phyloP scores from a whole-genome alignment of 2,113 vertebrate genomes.

The Hippolais icterina region DNA sequence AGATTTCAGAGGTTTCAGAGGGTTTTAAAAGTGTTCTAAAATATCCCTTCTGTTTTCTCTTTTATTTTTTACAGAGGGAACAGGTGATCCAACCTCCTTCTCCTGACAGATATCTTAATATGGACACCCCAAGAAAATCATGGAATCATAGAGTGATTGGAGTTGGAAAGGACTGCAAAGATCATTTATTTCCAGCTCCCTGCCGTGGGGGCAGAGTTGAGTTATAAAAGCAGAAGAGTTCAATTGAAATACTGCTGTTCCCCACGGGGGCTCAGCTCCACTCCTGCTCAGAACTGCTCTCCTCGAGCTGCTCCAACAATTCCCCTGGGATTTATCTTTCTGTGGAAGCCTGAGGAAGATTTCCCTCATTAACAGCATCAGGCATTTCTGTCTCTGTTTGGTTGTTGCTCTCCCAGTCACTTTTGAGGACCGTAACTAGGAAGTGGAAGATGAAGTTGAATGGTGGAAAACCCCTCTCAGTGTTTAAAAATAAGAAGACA shows the following conservation, averaged over 20 bases:
- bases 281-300: not conserved
- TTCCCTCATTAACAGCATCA: not conserved
- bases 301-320: fast-evolving
- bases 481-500: not conserved
- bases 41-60: not conserved
- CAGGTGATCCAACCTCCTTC: not conserved
- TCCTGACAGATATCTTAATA: not conserved
- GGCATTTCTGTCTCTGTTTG: not conserved
- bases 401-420: not conserved
- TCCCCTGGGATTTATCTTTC: not conserved
- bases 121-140: not conserved
- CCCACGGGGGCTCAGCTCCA: fast-evolving
- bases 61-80: not conserved
- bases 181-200: not conserved
- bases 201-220: not conserved
- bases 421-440: not conserved
- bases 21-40: not conserved
- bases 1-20: not conserved
- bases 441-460: not conserved
- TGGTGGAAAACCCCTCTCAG: constrained; percentile 16
- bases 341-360: not conserved
- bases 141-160: not conserved
- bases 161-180: not conserved
- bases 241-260: not conserved
- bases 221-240: not conserved